Base-by-base conservation (phyloP, 1,140 invertebrate genomes). In the Penaeus chinensis region DNA sequence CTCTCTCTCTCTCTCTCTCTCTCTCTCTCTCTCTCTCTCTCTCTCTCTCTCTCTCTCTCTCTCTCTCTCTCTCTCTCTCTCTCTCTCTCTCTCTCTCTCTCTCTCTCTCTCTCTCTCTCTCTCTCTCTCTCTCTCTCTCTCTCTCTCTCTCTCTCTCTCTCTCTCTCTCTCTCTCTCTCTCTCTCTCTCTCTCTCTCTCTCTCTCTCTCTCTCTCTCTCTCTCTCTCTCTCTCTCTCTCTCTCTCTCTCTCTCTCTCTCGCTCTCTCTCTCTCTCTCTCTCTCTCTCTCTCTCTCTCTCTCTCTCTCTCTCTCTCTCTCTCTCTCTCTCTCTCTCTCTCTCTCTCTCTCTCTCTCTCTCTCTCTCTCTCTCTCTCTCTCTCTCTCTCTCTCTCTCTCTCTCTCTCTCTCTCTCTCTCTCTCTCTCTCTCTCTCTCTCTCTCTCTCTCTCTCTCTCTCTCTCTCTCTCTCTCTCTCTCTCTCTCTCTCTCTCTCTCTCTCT, bases 41-140 rank as follows among this genome's bases (percentile, higher is more conserved):
- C 32, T 32, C 32, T 32, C 32, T 32, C 32, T 32, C 32, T n/a
- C 77, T 42, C 74, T 54, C n/a, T 47, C 27, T 66, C 24, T 24
- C 65, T 24, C 65, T 22, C 65, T 24, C 65, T 66, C 65, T 24
- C 24, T 24, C 65, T 22, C 24, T 66, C 65, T 24, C 65, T 66
- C 65, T 13, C 20, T 24, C 65, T 24, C 24, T 24, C 65, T 66
- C 85, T n/a, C 78, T 82, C 83, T 82, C 84, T 20, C 27, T 61
- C 24, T 63, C 83, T 8, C 20, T 66, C 24, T 66, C 65, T 24
- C 24, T 24, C 24, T 66, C 24, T 66, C 65, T 22, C 65, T 24
- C 24, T 24, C 24, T 24, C 24, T 66, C 65, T 66, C 65, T 66
- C 65, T 66, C 20, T 66, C 24, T 24, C 65, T 24, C 65, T 66